phyloP scores from a whole-genome alignment of 2,888 invertebrate species.

The Taphrorychus bicolor region DNA sequence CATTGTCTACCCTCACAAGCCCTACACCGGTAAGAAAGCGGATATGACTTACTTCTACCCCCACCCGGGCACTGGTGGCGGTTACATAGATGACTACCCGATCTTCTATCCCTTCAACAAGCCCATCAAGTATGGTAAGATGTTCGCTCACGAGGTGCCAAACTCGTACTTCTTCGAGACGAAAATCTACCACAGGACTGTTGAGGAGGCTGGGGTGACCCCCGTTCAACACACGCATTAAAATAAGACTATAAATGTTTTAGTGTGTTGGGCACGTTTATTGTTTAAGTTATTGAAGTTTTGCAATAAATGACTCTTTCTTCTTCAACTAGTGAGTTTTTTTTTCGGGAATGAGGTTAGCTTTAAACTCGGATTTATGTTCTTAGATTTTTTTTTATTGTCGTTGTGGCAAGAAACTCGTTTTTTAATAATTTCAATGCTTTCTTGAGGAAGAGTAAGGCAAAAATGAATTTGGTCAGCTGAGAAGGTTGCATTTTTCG shows the following conservation, averaged over 20 bases:
- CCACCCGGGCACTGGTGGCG: slow-evolving; percentile 45
- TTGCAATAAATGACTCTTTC: not conserved
- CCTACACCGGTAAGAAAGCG: slow-evolving; percentile 45
- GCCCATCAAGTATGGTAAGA: slow-evolving; percentile 63
- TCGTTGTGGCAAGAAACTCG: too few species aligned
- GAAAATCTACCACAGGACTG: slow-evolving; percentile 66
- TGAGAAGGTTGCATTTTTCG: too few species aligned
- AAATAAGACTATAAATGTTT: too few species aligned
- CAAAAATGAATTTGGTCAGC: too few species aligned
- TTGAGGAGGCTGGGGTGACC: slow-evolving; percentile 41
- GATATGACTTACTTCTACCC: slow-evolving; percentile 40
- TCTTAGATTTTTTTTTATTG: too few species aligned
- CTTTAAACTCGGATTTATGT: too few species aligned
- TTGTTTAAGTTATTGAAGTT: not conserved
- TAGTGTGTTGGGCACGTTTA: too few species aligned
- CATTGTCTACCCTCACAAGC: slow-evolving; percentile 60
- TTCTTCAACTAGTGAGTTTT: not conserved
- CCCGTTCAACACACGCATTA: slow-evolving; percentile 8
- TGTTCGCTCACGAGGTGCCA: slow-evolving; percentile 66
- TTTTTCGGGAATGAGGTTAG: not conserved
- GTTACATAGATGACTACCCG: slow-evolving; percentile 66
- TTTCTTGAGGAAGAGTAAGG: too few species aligned
- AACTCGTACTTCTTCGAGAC: slow-evolving; percentile 74
- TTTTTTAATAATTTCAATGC: too few species aligned
- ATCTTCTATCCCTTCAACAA: slow-evolving; percentile 80